These are phyloP conservation scores for Ecliptopera silaceata DNA, from an alignment of 2,888 invertebrate species.

Conservation along the genomic window DNA sequence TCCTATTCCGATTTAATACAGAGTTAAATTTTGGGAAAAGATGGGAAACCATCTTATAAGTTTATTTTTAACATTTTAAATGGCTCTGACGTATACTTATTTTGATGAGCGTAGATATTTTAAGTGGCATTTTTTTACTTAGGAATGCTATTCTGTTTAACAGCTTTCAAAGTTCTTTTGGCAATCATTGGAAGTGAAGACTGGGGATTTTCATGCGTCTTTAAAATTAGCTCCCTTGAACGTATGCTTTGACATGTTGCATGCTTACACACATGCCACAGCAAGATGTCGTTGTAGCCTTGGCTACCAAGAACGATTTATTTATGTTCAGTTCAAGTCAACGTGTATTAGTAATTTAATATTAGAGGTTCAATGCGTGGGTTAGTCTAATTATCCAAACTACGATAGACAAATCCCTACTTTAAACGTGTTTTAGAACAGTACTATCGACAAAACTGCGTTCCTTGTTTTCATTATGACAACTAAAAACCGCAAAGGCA, in stretches of 20 bases:
- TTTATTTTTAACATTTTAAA: no score
- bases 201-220: constrained; percentile 24
- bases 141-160: no score
- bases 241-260: constrained; percentile 27
- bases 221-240: constrained; percentile 28
- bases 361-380: no score
- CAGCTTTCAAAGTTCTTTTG: not conserved
- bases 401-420: no score
- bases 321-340: not conserved
- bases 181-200: constrained; percentile 10
- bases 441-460: not conserved
- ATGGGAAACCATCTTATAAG: no score
- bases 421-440: not conserved
- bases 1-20: no score
- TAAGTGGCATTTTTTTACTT: no score
- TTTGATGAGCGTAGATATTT: no score
- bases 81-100: no score
- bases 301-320: constrained; percentile 9
- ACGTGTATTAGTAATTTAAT: no score
- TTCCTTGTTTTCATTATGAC: constrained; percentile 23
- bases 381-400: no score
- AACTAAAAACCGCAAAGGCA: constrained; percentile 32
- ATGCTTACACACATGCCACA: constrained; percentile 25
- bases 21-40: no score
- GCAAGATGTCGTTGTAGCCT: constrained; percentile 33